Evolutionary conservation across 1,140 invertebrate species (phyloP).

Genomic region (Caenorhabditis remanei): DNA sequence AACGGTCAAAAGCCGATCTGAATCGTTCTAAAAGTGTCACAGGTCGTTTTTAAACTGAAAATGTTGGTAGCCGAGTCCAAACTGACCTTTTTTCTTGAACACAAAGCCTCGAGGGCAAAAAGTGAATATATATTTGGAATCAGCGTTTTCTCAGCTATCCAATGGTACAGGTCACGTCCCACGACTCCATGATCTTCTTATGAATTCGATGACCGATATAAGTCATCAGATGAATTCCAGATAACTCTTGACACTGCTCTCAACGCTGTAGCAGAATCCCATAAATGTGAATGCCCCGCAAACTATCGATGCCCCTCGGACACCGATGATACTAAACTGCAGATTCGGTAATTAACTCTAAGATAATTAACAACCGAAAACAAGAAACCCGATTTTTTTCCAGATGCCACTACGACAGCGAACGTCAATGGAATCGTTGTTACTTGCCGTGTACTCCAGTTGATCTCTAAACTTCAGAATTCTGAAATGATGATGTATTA

Average conservation of each 20-base stretch:
- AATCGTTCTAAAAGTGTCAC: no score
- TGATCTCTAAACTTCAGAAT: conserved; percentile 45
- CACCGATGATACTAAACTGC: conserved; percentile 25
- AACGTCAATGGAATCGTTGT: conserved; percentile 29
- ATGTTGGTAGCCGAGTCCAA: no score
- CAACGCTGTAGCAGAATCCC: conserved; percentile 9
- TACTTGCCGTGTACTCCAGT: conserved; percentile 35
- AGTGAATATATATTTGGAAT: no score
- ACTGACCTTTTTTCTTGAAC: not conserved
- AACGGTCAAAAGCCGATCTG: no score
- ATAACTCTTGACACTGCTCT: conserved; percentile 15
- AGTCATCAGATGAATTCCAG: no score
- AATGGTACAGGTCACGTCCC: not conserved
- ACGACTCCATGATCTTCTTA: no score
- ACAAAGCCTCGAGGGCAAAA: no score
- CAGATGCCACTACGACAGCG: conserved; percentile 9
- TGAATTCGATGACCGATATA: no score
- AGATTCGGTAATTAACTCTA: not conserved
- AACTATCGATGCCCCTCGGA: conserved; percentile 8
- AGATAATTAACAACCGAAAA: not conserved
- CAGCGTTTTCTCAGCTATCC: not conserved
- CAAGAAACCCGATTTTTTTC: no score
- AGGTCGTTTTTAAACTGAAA: no score
- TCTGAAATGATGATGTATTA: not conserved
- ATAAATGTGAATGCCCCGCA: conserved; percentile 16